Evolutionary conservation across 23 tunicate species (phyloP), one percentile per base, ranked within the genome.

Genomic region (Diplosoma virens): DNA sequence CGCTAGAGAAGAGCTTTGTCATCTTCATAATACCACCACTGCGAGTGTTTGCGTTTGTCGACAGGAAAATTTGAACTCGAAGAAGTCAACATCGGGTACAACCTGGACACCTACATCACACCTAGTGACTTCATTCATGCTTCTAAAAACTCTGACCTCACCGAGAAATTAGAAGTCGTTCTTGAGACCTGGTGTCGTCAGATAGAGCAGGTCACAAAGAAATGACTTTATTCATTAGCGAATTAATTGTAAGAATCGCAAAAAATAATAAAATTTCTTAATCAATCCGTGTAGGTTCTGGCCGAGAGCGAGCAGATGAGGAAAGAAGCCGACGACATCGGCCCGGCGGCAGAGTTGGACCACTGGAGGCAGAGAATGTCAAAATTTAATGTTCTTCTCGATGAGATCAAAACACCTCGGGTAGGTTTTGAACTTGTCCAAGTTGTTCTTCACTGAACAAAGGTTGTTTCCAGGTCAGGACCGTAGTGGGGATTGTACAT

Each of bases 271-370:
- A 11, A 45, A 45, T 16, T 45, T 9, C 11, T 16, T 45, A 45
- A 9, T 45, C 14, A 9, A 11, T 45, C 16, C 16, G 52, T 35
- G 52, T 37, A 87, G 94, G 94, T 87, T 23, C 71, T 87, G 0
- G 85, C 94, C 28, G 94, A 87, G 55, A 79, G 86, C 35, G 86
- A 81, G 69, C 94, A 87, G 54, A 87, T 87, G 94, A 37, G 94
- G 1, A 87, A 87, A 33, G 94, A 87, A 41, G 94, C 94, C 1
- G 94, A 87, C 30, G 94, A 87, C 81, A 87, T 81, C 26, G 94
- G 94, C 21, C 94, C 94, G 11, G 86, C 85, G 9, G 94, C 94
- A 1, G 94, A 87, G 59, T 78, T 87, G 34, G 94, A 87, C 47
- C 94, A 87, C 69, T 87, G 94, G 94, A 74, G 85, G 33, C 85